Evolutionary conservation across 2,888 invertebrate genomes (phyloP).

Genomic region (Leptinotarsa rubiginosa): DNA sequence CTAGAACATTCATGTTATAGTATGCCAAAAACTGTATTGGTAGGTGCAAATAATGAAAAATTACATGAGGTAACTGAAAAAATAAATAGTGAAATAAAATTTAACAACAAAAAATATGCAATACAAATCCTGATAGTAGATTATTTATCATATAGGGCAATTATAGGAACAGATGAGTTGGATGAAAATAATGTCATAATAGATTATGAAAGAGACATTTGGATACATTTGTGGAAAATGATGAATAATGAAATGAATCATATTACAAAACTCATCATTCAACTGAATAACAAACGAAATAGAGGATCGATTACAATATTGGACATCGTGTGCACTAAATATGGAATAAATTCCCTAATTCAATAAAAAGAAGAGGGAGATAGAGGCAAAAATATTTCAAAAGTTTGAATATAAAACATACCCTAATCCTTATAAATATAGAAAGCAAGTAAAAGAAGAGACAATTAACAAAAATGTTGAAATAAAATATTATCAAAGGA

Average conservation of each 20-base stretch:
- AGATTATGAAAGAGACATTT: not conserved
- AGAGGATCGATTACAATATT: not conserved
- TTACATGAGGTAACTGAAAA: not conserved
- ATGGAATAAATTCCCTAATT: not conserved
- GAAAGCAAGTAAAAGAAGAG: not conserved
- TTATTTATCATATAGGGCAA: not conserved
- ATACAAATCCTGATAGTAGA: not conserved
- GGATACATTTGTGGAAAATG: not conserved
- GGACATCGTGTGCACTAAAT: not conserved
- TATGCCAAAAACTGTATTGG: not conserved
- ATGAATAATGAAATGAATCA: too few species aligned
- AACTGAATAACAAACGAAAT: not conserved
- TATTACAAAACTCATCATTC: not conserved
- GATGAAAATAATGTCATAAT: not conserved
- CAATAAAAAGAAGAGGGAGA: not conserved
- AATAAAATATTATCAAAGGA: not conserved
- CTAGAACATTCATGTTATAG: not conserved
- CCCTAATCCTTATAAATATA: conserved; percentile 17
- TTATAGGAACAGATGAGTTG: conserved; percentile 20
- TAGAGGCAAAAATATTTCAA: not conserved
- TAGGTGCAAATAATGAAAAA: not conserved
- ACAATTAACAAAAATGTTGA: not conserved
- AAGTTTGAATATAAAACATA: not conserved
- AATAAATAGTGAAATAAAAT: not conserved
- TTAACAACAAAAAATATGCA: conserved; percentile 4